These are phyloP conservation scores for Phymastichus coffea DNA, from an alignment of 1,140 invertebrate species.

Conservation along the genomic window DNA sequence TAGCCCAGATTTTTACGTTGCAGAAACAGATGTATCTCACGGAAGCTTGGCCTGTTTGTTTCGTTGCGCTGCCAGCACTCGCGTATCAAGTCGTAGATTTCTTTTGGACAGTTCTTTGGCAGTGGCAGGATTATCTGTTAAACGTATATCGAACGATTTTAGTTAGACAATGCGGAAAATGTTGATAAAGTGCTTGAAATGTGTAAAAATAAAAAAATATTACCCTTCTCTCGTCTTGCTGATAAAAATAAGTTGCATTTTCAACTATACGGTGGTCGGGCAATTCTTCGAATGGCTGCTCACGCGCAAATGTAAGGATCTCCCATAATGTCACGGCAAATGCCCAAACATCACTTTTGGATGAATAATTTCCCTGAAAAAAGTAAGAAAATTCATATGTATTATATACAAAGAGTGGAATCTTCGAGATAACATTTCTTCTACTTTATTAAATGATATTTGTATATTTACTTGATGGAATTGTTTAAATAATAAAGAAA, in stretches of 20 bases:
- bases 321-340: constrained; percentile 91
- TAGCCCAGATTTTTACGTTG: constrained; percentile 87
- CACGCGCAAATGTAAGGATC: constrained; percentile 79
- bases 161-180: no score
- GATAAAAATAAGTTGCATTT: constrained; percentile 72
- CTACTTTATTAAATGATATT: no score
- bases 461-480: no score
- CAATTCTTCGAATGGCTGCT: constrained; percentile 79
- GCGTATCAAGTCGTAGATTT: constrained; percentile 91
- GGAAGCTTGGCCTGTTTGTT: constrained; percentile 81
- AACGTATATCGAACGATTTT: no score
- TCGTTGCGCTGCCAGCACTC: constrained; percentile 92
- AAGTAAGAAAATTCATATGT: constrained; percentile 21
- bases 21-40: constrained; percentile 88
- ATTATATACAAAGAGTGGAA: no score
- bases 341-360: constrained; percentile 86
- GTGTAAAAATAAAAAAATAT: no score
- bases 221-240: constrained; percentile 65
- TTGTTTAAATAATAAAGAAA: no score
- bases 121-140: constrained; percentile 67
- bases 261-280: constrained; percentile 78
- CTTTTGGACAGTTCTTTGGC: constrained; percentile 82
- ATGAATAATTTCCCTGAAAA: constrained; percentile 74
- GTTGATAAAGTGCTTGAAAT: no score
- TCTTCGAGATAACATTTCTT: no score